Conservation (phyloP, 2,113 vertebrate genomes). For the Protobothrops mucrosquamatus region DNA sequence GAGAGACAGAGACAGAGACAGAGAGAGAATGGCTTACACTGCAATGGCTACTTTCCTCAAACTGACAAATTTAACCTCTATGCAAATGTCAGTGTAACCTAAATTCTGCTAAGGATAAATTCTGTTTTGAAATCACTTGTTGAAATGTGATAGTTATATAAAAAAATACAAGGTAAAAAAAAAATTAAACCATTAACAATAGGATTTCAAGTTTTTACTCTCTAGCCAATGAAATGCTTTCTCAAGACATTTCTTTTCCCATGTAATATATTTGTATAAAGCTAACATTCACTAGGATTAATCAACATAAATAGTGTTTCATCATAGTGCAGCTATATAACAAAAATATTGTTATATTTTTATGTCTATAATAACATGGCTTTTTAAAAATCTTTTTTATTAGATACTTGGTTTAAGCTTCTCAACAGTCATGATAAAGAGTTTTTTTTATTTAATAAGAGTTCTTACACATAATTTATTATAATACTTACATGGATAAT, state of each 20-base stretch:
- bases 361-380: not conserved
- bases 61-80: not conserved
- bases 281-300: not conserved
- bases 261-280: not conserved
- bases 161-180: not conserved
- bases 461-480: not conserved
- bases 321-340: not conserved
- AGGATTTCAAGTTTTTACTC: not conserved
- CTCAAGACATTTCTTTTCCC: not conserved
- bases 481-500: conserved; percentile 1
- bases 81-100: not conserved
- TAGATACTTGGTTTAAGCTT: not conserved
- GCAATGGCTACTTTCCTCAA: not conserved
- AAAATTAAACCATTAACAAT: not conserved
- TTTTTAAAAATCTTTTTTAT: not conserved
- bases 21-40: no score
- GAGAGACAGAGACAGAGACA: no score
- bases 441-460: not conserved
- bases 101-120: not conserved
- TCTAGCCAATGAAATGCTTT: not conserved
- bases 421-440: not conserved
- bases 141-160: not conserved
- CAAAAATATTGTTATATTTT: conserved; percentile 15
- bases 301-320: not conserved
- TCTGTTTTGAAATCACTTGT: not conserved